phyloP scores from a whole-genome alignment of 2,797 vertebrate genomes.

The Monodelphis domestica region DNA sequence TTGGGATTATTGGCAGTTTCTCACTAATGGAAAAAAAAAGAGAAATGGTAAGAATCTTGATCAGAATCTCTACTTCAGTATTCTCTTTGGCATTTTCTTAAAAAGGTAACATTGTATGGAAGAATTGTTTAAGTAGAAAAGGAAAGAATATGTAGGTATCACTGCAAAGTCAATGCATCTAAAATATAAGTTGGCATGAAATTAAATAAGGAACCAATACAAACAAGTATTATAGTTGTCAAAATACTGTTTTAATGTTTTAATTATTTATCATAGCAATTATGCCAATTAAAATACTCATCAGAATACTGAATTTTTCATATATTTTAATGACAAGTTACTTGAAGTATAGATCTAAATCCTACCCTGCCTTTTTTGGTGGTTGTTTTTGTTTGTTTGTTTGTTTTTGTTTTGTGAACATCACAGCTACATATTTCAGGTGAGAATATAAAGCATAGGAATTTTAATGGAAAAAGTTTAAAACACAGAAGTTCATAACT shows the following conservation, averaged over 20 bases:
- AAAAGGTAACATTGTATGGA: neutral
- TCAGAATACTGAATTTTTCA: too few relatives aligned
- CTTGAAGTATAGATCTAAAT: constrained; percentile 19
- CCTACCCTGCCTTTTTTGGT: neutral
- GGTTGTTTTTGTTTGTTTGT: neutral
- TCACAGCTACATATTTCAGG: constrained; percentile 18
- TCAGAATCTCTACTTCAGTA: neutral
- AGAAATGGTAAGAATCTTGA: neutral
- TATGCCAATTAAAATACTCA: neutral
- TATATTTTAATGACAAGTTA: neutral
- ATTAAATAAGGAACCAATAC: constrained; percentile 11
- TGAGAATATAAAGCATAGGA: neutral
- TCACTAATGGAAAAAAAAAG: constrained; percentile 30
- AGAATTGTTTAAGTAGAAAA: neutral
- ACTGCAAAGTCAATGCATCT: constrained; percentile 4
- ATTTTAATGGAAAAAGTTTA: constrained; percentile 7
- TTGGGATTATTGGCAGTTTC: constrained; percentile 22
- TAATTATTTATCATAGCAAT: neutral
- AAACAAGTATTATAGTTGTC: neutral
- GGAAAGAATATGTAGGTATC: constrained; percentile 21
- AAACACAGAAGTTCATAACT: neutral
- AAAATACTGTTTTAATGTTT: neutral
- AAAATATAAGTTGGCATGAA: constrained; percentile 17
- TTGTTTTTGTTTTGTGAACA: neutral
- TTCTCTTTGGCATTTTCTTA: neutral